Base-by-base conservation (phyloP, 2,888 invertebrate species). In the Netelia fuscicornis region DNA sequence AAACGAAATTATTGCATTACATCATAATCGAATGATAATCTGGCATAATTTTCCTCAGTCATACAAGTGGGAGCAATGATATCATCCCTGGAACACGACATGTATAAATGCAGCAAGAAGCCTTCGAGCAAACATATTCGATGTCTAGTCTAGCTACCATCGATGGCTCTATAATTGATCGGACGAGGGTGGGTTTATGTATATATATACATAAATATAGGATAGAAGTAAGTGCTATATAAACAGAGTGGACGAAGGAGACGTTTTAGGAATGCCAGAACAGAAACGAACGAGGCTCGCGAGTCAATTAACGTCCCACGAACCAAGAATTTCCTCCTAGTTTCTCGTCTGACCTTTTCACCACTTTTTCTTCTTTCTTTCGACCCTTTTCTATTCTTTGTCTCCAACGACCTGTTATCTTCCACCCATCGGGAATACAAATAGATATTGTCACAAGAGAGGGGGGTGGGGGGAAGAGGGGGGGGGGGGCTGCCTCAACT, bases 131-230 rank as follows among this genome's bases (percentile, higher is more conserved):
- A 79, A 79, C 78, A 79, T 82, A 83, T 83, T 72, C 81, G 70
- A 78, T 79, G 79, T 81, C 58, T 58, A 42, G 65, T 42, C 56
- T 37, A 64, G 56, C 56, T 20, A 25, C 20, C 85, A 65, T 56
- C 62, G 72, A 84, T 77, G 68, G 60, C 56, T 37, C 68, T 68
- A 77, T 84, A 84, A 84, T 84, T 81, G 77, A 81, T 81, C 74
- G 78, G 64, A 48, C 58, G 70, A 70, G 75, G 60, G 78, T 60
- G 20, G 13, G 20, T 20, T 20, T 70, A 20, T 20, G n/a, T 65
- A n/a, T 65, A 64, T n/a, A n/a, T 64, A 8, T 13, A n/a, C 48
- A 64, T 67, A 44, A 76, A 76, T 56, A 30, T 56, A 37, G 30
- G 11, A 56, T 67, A 37, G 67, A 17, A 44, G n/a, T 68, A 17